Base-by-base conservation (phyloP, 2,113 vertebrate species). In the Chaetorhynchus papuensis region DNA sequence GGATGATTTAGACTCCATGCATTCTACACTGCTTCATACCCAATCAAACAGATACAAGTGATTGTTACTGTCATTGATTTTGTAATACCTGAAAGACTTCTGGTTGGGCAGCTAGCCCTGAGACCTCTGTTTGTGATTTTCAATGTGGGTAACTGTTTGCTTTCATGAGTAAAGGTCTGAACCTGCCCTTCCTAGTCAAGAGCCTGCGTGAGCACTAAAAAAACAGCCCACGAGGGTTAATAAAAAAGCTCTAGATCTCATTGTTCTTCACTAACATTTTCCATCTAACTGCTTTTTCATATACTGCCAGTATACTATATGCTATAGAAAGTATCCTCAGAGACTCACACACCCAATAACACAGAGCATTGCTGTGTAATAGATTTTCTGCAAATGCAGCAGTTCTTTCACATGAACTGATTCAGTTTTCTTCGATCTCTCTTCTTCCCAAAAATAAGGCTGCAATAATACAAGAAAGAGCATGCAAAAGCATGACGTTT, bases 301-400 rank as follows among this genome's bases (percentile, higher is more conserved):
- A 71, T 41, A 71, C 68, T 77, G 31, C 56, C 78, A 71, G 91
- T 42, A 50, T n/a, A 83, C 42, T 66, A 7, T 8, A 26, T 45
- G 33, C 76, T 71, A 54, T 31, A 70, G 71, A 65, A 94, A 70
- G 45, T 44, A 86, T 79, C 87, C 95, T 95, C 35, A 57, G 93
- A 94, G 81, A 89, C 20, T 41, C 4, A 1, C 59, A 52, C 31
- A 28, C 53, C 27, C 39, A 50, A 35, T 76, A 79, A 76, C 50
- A 61, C 16, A 35, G 66, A 94, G 50, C 47, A 47, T 31, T 60
- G 22, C 60, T 86, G 45, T 35, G 33, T 74, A 83, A 94, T 39
- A 85, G 66, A 88, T 80, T 87, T 87, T 83, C 83, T 89, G 71
- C 59, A 82, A 89, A 84, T 35, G 35, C 50, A 95, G 91, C 60